Base-by-base conservation (phyloP, 2,888 invertebrate species). In the Hymenopus coronatus region DNA sequence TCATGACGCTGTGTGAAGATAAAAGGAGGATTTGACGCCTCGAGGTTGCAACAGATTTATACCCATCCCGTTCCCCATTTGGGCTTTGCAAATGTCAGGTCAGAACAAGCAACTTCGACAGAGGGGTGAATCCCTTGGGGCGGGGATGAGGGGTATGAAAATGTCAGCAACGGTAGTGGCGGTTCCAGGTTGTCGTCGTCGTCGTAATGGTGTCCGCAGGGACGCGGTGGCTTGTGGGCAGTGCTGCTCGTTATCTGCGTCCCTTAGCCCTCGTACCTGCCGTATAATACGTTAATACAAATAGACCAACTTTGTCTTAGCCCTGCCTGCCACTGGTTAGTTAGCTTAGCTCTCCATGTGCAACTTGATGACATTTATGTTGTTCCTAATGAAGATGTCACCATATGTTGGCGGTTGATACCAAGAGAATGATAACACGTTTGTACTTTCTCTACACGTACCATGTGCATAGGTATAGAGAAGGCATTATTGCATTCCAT, bases 31-130 rank as follows among this genome's bases (percentile, higher is more conserved):
- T 70, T 70, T 70, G 54, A 70, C 54, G 84, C 84, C 85, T 46
- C 46, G n/a, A 85, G 46, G 87, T 84, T 84, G 81, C 30, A 82
- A 81, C 82, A 88, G 89, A 89, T 89, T 89, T 89, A 86, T 89
- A 87, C 83, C 83, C 88, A 88, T 6, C 54, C 25, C 54, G 86
- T 88, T 85, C 83, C 89, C 88, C 89, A 89, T 89, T 88, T 85
- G 89, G 89, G 89, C 85, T 88, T 89, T 88, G 89, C 89, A 89
- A 89, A 89, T 89, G 89, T 89, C 89, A 89, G 89, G 89, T 89
- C 89, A 88, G 88, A 86, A 89, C 89, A 89, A 83, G 25, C 40
- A 86, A 70, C 28, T 83, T 46, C n/a, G 46, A 82, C 82, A 82
- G 83, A 84, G 28, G 30, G 88, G 88, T 30, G 89, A 89, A n/a